A percentile compares a stretch with the other conserved stretches of the same genome.
phyloP scores from a whole-genome alignment of 2,113 vertebrate species.

The Dicrurus megarhynchus region DNA sequence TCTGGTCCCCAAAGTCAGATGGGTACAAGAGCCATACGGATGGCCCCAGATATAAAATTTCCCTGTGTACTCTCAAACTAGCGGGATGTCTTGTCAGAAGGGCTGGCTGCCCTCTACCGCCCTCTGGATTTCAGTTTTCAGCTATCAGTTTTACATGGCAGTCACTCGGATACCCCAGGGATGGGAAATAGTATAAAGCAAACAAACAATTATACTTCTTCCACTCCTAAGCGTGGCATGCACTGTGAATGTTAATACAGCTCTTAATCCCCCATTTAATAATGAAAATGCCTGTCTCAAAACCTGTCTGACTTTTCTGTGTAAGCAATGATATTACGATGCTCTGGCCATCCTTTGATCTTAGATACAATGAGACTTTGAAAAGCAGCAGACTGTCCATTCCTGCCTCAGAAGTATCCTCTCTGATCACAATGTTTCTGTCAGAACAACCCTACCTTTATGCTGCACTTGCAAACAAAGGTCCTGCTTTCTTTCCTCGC shows the following conservation, averaged over 20 bases:
- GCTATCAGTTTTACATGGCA: background rate
- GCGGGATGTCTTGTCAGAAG: background rate
- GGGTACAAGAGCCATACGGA: accelerated
- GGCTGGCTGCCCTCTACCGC: accelerated
- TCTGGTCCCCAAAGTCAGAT: background rate
- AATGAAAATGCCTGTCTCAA: background rate
- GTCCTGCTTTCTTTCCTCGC: background rate
- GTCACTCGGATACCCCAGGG: background rate
- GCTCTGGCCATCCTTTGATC: background rate
- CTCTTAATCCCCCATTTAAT: background rate
- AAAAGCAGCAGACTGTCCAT: background rate
- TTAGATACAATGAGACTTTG: background rate
- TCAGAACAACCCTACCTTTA: background rate
- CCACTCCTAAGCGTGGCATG: background rate
- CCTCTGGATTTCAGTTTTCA: background rate
- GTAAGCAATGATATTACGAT: background rate
- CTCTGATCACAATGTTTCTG: conserved; percentile 18
- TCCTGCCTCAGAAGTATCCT: background rate
- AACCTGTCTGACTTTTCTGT: background rate
- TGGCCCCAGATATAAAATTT: background rate
- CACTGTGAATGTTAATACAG: background rate
- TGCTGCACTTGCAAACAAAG: conserved; percentile 17
- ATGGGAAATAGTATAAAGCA: background rate
- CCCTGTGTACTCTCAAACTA: background rate
- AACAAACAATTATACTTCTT: background rate